A percentile compares a stretch with the other conserved stretches of the same genome.
Evolutionary conservation across 2,113 vertebrate genomes (phyloP).

Genomic region (Myrmecobius fasciatus): DNA sequence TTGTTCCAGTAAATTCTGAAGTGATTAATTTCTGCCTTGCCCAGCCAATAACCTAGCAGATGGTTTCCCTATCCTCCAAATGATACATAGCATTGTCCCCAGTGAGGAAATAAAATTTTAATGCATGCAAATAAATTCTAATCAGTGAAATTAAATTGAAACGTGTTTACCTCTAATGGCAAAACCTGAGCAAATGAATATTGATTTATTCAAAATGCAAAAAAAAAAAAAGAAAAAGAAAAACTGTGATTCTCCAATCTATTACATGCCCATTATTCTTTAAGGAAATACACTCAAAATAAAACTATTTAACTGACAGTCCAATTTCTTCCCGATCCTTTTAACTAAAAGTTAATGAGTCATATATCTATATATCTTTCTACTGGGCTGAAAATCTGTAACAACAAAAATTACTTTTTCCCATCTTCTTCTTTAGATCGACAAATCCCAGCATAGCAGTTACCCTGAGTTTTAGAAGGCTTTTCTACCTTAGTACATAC

Average conservation of each 20-base stretch:
- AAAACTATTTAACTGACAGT: background rate
- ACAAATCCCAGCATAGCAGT: background rate
- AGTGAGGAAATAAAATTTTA: background rate
- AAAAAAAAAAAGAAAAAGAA: background rate
- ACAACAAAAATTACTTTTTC: background rate
- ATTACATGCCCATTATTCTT: background rate
- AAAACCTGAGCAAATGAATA: background rate
- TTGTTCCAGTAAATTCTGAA: background rate
- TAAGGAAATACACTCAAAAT: background rate
- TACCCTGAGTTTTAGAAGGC: background rate
- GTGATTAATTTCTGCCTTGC: background rate
- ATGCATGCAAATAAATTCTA: background rate
- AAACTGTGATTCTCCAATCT: background rate
- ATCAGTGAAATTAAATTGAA: background rate
- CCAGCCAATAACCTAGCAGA: background rate
- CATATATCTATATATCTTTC: background rate
- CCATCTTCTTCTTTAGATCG: background rate
- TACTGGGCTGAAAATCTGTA: background rate
- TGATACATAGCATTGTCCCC: background rate
- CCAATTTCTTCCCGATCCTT: background rate
- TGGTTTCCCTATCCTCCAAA: background rate
- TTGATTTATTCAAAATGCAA: background rate
- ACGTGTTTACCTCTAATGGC: background rate
- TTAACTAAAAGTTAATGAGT: background rate
- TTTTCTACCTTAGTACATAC: background rate